Percentiles rank a stretch among this genome's conserved stretches.
Evolutionary conservation across 2,888 invertebrate species (phyloP).

Genomic region (Bimastos eiseni): DNA sequence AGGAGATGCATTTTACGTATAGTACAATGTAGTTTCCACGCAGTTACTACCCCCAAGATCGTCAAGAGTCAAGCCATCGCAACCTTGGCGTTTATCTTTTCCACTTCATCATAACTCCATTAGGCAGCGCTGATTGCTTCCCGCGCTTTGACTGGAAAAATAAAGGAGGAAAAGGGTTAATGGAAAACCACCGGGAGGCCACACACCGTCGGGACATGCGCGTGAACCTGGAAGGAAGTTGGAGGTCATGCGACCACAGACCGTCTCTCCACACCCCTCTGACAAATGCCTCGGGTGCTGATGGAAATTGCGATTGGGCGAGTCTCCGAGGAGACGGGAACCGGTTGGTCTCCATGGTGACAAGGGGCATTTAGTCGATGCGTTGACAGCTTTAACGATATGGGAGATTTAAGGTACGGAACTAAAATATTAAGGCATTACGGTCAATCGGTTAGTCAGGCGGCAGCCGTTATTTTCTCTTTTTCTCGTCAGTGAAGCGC

Average conservation of each 20-base stretch:
- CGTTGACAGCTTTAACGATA: neutral
- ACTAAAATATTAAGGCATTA: neutral
- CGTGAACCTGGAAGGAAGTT: conserved; percentile 13
- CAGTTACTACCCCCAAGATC: neutral
- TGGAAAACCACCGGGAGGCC: neutral
- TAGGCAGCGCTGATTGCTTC: conserved; percentile 24
- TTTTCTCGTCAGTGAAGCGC: conserved; percentile 9
- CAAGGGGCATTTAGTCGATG: neutral
- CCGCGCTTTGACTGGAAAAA: neutral
- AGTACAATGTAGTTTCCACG: neutral
- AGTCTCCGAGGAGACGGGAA: neutral
- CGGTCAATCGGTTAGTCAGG: neutral
- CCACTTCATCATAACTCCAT: conserved; percentile 23
- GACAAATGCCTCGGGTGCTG: neutral
- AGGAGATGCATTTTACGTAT: neutral
- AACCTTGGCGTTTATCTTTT: neutral
- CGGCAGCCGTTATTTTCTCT: neutral
- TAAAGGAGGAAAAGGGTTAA: conserved; percentile 18
- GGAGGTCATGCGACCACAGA: neutral
- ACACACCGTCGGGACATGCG: neutral
- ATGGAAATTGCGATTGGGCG: neutral
- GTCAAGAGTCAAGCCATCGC: neutral
- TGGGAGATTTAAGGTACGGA: neutral
- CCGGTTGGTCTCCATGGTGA: neutral
- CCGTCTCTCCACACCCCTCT: neutral